These are phyloP conservation scores for Prunella himalayana DNA, from an alignment of 2,113 vertebrate species.

Conservation along the genomic window DNA sequence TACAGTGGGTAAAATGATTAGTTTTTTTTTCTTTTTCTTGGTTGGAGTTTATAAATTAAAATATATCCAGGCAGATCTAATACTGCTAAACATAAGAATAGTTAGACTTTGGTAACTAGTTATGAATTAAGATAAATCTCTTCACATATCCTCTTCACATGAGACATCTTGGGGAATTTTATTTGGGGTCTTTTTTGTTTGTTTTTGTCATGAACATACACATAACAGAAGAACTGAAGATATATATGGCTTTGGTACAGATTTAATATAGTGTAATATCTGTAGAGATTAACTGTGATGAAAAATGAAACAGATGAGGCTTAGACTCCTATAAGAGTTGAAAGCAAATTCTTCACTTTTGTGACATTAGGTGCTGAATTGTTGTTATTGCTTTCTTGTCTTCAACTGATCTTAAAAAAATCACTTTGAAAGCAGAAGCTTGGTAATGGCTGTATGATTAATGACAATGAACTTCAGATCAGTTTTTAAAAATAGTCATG, in stretches of 20 bases:
- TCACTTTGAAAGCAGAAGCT: background rate
- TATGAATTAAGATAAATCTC: background rate
- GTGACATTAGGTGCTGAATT: background rate
- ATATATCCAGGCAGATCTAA: background rate
- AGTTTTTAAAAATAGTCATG: background rate
- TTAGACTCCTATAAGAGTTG: background rate
- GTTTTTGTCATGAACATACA: background rate
- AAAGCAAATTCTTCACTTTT: conserved; percentile 12
- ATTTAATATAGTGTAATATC: conserved; percentile 7
- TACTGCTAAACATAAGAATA: background rate
- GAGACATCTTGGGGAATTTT: background rate
- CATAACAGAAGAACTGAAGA: background rate
- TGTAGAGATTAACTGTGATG: background rate
- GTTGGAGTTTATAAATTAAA: background rate
- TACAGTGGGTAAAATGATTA: background rate
- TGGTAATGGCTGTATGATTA: background rate
- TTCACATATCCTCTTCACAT: background rate
- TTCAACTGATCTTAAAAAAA: background rate
- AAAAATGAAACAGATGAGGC: conserved; percentile 11
- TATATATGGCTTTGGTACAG: background rate
- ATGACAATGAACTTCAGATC: background rate
- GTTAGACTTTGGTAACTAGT: background rate
- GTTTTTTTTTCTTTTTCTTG: background rate
- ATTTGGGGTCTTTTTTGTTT: background rate
- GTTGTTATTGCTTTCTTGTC: background rate